Conservation (phyloP, 2,113 vertebrate genomes). For the Tonatia bakeri region DNA sequence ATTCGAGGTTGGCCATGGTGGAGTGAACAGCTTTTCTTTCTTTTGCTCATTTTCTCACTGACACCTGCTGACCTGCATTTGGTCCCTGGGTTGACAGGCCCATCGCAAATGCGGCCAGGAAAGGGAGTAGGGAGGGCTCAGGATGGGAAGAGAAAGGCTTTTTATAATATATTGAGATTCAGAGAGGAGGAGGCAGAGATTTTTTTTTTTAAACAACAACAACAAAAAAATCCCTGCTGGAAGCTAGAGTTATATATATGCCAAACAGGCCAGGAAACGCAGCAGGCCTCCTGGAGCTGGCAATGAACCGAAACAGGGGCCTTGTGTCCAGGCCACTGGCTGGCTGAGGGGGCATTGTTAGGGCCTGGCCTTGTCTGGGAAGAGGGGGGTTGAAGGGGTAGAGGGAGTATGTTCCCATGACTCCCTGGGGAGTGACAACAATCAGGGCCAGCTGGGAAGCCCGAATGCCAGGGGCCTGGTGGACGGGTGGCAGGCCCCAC, state of each 20-base stretch:
- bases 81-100: slow-evolving; percentile 37
- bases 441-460: slow-evolving; percentile 69
- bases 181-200: slow-evolving; percentile 45
- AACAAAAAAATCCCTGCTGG: slow-evolving; percentile 49
- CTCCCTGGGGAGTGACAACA: slow-evolving; percentile 79
- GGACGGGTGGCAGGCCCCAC: slow-evolving; percentile 45
- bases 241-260: slow-evolving; percentile 65
- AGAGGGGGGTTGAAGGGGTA: slow-evolving; percentile 36
- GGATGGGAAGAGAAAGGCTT: slow-evolving; percentile 18
- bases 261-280: slow-evolving; percentile 67
- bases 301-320: slow-evolving; percentile 75
- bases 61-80: slow-evolving; percentile 67
- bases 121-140: not conserved
- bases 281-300: slow-evolving; percentile 65
- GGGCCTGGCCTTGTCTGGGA: slow-evolving; percentile 73
- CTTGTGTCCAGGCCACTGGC: slow-evolving; percentile 85
- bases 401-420: slow-evolving; percentile 75
- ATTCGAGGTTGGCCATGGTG: not conserved
- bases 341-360: slow-evolving; percentile 81
- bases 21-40: not conserved
- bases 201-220: not conserved
- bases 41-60: slow-evolving; percentile 34
- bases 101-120: slow-evolving; percentile 6
- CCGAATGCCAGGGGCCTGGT: slow-evolving; percentile 41
- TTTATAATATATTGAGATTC: slow-evolving; percentile 66